These are phyloP conservation scores for Lasioglossum lativentre DNA, from an alignment of 2,888 invertebrate genomes.

Conservation along the genomic window DNA sequence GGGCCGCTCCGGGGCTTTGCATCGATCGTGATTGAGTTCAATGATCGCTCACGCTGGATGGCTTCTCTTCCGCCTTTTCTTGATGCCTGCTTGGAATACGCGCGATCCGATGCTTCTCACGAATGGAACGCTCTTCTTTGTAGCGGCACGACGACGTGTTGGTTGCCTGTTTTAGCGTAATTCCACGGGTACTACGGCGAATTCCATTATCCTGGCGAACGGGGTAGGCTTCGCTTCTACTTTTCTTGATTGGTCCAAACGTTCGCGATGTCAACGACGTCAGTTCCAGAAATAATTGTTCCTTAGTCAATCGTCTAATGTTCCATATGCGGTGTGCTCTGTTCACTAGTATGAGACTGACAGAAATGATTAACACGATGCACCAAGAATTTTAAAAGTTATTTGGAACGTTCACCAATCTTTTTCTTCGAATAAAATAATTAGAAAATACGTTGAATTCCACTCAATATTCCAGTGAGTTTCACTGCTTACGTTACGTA, in stretches of 20 bases:
- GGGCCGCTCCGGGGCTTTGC: conserved; percentile 7
- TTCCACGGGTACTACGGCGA: neutral
- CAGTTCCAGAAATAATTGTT: neutral
- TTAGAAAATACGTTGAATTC: neutral
- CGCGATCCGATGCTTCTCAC: neutral
- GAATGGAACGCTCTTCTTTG: conserved; percentile 9
- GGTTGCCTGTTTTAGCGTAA: conserved; percentile 2
- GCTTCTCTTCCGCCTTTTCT: conserved; percentile 18
- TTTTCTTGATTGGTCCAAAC: neutral
- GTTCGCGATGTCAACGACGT: neutral
- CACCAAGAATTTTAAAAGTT: neutral
- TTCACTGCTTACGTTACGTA: neutral
- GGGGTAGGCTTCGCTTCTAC: neutral
- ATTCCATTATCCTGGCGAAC: neutral
- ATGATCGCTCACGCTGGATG: conserved; percentile 26
- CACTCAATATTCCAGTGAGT: neutral
- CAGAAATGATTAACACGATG: neutral
- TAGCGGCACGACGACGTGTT: too few relatives aligned
- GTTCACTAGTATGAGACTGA: neutral
- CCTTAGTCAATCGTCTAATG: neutral
- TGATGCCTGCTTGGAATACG: neutral
- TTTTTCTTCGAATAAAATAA: neutral
- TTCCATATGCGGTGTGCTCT: neutral
- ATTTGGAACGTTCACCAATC: neutral
- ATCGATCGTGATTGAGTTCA: conserved; percentile 42